phyloP scores from a whole-genome alignment of 2,888 invertebrate genomes.

The Drosophila setosimentum region DNA sequence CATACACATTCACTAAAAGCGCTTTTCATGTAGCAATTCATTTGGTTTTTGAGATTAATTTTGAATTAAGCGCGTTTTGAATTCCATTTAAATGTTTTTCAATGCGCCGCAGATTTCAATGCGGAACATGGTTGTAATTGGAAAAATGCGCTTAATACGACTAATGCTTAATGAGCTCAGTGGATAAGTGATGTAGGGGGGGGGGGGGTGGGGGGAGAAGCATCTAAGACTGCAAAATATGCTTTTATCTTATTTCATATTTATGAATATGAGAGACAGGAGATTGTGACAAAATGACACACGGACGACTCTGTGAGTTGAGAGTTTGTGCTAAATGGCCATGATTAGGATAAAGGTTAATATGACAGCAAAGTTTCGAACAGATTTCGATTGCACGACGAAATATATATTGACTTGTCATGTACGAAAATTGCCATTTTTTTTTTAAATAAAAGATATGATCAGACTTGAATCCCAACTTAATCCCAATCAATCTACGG shows the following conservation, averaged over 20 bases:
- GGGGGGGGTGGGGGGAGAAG: too few species aligned
- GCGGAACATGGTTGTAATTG: constrained; percentile 56
- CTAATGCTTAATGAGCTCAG: constrained; percentile 72
- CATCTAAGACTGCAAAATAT: constrained; percentile 33
- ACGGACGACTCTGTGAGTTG: not conserved
- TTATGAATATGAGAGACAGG: constrained; percentile 6
- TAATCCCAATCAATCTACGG: too few species aligned
- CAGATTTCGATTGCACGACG: not conserved
- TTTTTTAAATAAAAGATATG: not conserved
- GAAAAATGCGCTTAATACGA: constrained; percentile 67
- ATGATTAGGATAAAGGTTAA: not conserved
- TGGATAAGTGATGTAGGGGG: not conserved
- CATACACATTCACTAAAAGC: not conserved
- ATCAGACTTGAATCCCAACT: not conserved
- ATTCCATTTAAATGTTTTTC: constrained; percentile 72
- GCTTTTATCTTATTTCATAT: constrained; percentile 41
- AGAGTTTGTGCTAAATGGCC: constrained; percentile 35
- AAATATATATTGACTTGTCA: not conserved
- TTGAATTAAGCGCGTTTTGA: constrained; percentile 77
- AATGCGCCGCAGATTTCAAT: constrained; percentile 38
- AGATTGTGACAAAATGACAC: not conserved
- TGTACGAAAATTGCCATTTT: not conserved
- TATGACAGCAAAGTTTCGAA: not conserved
- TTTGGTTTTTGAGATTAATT: constrained; percentile 73
- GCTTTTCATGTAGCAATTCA: constrained; percentile 66